Evolutionary conservation across 37 sponge, comb jelly and placozoan genomes (phyloP), one percentile per base, ranked within the genome.

Genomic region (Spongilla lacustris): DNA sequence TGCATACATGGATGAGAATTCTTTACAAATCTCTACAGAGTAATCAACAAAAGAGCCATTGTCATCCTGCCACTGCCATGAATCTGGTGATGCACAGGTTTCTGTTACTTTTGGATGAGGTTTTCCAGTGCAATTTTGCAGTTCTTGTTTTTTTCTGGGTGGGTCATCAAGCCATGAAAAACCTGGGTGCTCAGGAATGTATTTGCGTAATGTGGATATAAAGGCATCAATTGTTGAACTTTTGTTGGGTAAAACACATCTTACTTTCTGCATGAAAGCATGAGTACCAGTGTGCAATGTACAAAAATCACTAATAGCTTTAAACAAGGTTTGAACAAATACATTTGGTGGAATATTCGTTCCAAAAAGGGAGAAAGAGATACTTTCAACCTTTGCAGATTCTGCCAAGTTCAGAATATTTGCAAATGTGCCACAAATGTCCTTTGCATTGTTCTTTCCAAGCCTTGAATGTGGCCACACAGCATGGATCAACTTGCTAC

Each of bases 401-500:
- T 70, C 27, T 29, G 83, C 87, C n/a, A 73, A 50, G 6, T 81
- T 31, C 12, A 87, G 36, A 32, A 33, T 67, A 0, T 50, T 80
- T 0, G 3, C 5, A 23, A 83, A 32, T 23, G 83, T 73, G 24
- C 13, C 4, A 19, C 49, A 5, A n/a, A 83, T 13, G 0, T 74
- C 19, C 33, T 36, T 38, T 30, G 83, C 81, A 50, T 87, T 88
- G 29, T 50, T 35, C 26, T 36, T 32, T 0, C 88, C 90, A 31
- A 89, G 91, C 22, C 12, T 72, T 92, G 90, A 93, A 0, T 68
- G 82, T 29, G 96, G 94, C n/a, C 85, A 83, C 21, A 93, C 94
- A 71, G 89, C 89, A 88, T 96, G 96, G 68, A 96, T 88, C 26
- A 96, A 22, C 33, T 81, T 88, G 48, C 79, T 88, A 49, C 89